These are phyloP conservation scores for Salvelinus alpinus DNA, from an alignment of 2,113 vertebrate species.

Conservation along the genomic window DNA sequence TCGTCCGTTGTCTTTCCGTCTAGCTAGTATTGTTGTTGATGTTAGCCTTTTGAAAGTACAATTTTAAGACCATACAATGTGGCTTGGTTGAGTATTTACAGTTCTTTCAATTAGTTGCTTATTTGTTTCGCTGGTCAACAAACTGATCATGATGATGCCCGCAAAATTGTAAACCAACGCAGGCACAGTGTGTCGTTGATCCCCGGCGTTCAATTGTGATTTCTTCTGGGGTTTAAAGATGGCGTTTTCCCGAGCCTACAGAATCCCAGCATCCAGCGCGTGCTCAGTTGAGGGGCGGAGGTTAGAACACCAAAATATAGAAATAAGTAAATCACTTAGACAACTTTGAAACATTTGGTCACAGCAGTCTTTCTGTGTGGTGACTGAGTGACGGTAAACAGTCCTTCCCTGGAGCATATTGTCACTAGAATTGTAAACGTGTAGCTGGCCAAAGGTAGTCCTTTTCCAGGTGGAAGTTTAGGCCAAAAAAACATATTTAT, in stretches of 20 bases:
- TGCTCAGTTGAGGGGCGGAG: background rate
- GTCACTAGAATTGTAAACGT: too few relatives aligned
- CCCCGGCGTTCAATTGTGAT: slow-evolving; percentile 63
- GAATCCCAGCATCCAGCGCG: slow-evolving; percentile 72
- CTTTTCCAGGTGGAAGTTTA: background rate
- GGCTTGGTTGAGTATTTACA: slow-evolving; percentile 31
- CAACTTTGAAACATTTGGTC: background rate
- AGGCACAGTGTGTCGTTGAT: slow-evolving; percentile 53
- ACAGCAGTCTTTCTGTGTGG: too few relatives aligned
- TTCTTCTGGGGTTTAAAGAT: slow-evolving; percentile 83
- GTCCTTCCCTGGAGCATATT: too few relatives aligned
- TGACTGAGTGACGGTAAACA: too few relatives aligned
- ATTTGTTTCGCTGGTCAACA: slow-evolving; percentile 19
- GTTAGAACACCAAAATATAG: background rate
- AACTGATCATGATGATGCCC: slow-evolving; percentile 16
- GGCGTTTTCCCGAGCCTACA: slow-evolving; percentile 74
- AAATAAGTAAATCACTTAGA: slow-evolving; percentile 24
- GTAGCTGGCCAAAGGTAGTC: background rate
- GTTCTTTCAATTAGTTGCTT: slow-evolving; percentile 22
- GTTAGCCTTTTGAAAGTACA: slow-evolving; percentile 39
- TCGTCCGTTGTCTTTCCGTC: slow-evolving; percentile 68
- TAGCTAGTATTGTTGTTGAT: slow-evolving; percentile 59
- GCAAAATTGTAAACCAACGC: slow-evolving; percentile 45
- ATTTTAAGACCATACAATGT: slow-evolving; percentile 25
- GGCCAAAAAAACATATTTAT: background rate